These are phyloP conservation scores for Nothocercus julius DNA, from an alignment of 2,113 vertebrate genomes.

Conservation along the genomic window DNA sequence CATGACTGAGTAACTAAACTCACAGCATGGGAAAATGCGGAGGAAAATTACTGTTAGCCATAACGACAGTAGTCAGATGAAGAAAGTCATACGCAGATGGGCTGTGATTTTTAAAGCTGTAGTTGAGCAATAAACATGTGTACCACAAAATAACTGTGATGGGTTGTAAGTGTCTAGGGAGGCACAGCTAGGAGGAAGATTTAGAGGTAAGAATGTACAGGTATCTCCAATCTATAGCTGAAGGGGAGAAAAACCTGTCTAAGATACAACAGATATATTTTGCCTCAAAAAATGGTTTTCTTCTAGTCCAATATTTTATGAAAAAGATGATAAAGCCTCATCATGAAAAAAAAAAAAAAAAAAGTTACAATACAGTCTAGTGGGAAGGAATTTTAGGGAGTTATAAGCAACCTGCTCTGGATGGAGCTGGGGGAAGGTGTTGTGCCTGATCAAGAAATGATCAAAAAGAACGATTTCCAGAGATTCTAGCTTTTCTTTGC, in stretches of 20 bases:
- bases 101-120: background rate
- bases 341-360: background rate
- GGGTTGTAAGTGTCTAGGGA: background rate
- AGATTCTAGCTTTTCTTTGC: conserved; percentile 2
- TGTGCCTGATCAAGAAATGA: conserved; percentile 35
- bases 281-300: background rate
- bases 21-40: background rate
- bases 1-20: background rate
- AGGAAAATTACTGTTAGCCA: background rate
- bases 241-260: background rate
- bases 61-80: background rate
- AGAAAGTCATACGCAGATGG: background rate
- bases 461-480: conserved; percentile 7
- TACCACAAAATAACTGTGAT: background rate
- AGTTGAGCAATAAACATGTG: background rate
- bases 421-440: background rate
- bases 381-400: background rate
- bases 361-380: background rate
- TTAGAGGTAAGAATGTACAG: background rate
- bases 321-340: background rate
- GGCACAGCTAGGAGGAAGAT: background rate
- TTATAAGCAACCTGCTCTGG: background rate
- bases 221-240: background rate
- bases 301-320: background rate
- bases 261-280: background rate